phyloP scores from a whole-genome alignment of 2,888 invertebrate species.

The Eupithecia insigniata region DNA sequence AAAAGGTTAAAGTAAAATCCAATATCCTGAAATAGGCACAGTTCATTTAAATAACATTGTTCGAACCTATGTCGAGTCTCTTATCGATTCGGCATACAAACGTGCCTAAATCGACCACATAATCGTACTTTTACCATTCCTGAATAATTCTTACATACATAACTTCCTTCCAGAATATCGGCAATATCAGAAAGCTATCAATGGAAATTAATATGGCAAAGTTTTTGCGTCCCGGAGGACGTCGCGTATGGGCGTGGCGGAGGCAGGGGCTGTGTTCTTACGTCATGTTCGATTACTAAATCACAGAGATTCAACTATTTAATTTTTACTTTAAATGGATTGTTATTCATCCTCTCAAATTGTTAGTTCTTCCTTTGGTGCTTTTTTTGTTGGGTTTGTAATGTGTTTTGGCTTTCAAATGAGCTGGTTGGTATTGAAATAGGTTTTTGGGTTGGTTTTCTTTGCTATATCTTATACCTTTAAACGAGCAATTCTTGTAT shows the following conservation, averaged over 20 bases:
- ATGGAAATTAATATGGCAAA: conserved; percentile 36
- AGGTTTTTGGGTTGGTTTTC: neutral
- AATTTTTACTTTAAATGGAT: neutral
- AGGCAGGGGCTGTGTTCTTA: conserved; percentile 5
- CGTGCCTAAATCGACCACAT: conserved; percentile 13
- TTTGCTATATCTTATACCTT: too few relatives aligned
- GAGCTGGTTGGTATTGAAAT: neutral
- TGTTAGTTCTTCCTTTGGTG: neutral
- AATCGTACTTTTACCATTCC: conserved; percentile 14
- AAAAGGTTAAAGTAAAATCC: neutral
- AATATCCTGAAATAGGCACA: neutral
- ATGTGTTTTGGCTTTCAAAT: neutral
- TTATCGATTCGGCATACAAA: conserved; percentile 16
- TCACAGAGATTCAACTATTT: neutral
- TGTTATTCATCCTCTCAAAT: neutral
- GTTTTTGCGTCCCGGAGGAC: conserved; percentile 25
- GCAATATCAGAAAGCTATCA: conserved; percentile 33
- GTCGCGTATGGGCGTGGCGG: conserved; percentile 13
- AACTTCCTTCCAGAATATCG: conserved; percentile 22
- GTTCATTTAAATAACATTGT: conserved; percentile 6
- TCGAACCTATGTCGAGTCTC: neutral
- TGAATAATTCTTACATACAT: conserved; percentile 29
- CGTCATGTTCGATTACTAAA: neutral
- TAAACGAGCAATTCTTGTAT: too few relatives aligned
- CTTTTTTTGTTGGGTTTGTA: neutral